Evolutionary conservation across 2,888 invertebrate genomes (phyloP), one percentile per base, ranked within the genome.

Genomic region (Sicus ferrugineus): DNA sequence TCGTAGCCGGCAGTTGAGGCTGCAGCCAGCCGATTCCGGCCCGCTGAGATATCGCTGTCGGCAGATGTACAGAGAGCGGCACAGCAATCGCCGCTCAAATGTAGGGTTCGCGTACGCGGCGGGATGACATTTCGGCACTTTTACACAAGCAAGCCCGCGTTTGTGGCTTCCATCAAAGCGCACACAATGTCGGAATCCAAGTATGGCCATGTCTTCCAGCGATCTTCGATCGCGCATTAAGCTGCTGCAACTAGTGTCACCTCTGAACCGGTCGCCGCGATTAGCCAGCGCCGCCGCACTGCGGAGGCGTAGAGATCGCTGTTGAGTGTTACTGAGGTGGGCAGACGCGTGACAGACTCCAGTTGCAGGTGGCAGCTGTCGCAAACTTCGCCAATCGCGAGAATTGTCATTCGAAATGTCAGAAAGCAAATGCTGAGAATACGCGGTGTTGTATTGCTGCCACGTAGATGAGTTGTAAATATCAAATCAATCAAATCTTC

Each of bases 1-100:
- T 75, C 23, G 4, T 23, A 21, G 58, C 31, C 19, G 4, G 21
- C 31, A 42, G 42, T 23, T 26, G 28, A 78, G 67, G 75, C 73
- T 73, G 74, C 76, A 73, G 75, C 75, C 72, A 75, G 42, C 64
- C 31, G 67, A 69, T n/a, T n/a, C n/a, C n/a, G n/a, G n/a, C n/a
- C n/a, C n/a, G n/a, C n/a, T n/a, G n/a, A n/a, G n/a, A 50, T 80
- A 82, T 82, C 82, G 77, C 75, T 74, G 79, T 75, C 81, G 82
- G 82, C 79, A 82, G 82, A 81, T 82, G 80, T 77, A 81, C 54
- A 70, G 71, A 61, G 42, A 14, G n/a, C 21, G 14, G 34, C 28
- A 28, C 23, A 23, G 61, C 67, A 48, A 42, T 30, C 26, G 67
- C 46, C 2, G n/a, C n/a, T 59, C 59, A 2, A 38, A 59, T 59